Evolutionary conservation across 2,113 vertebrate species (phyloP), one percentile per base, ranked within the genome.

Genomic region (Sinocyclocheilus anshuiensis): DNA sequence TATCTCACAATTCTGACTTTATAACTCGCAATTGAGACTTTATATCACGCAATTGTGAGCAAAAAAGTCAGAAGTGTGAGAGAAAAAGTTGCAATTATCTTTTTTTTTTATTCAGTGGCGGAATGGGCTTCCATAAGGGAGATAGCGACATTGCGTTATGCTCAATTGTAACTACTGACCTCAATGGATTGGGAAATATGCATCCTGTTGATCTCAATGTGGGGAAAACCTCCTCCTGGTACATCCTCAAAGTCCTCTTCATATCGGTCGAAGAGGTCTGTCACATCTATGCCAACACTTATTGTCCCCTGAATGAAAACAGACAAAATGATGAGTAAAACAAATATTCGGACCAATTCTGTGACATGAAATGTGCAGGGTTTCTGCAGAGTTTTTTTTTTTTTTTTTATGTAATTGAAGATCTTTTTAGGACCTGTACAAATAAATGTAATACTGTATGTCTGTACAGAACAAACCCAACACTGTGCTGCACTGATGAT

Each of bases 151-250:
- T 48, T 45, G 12, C 6, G 3, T 45, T 29, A 36, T 59, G n/a
- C 71, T 48, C 39, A n/a, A 33, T 53, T 39, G 78, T 15, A 50
- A 24, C 71, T 69, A 16, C 88, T 53, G 89, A 99, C 98, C 96
- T 99, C 98, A 2, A 99, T 98, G 82, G 98, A 99, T 92, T 99
- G 98, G 6, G 98, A 99, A 88, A 99, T 99, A 94, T 98, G 97
- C 98, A 99, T 99, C 90, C 96, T 97, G 94, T 97, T 99, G 77
- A 99, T 99, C 93, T 99, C 98, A 26, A 99, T 96, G 87, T 97
- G 97, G 5, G 98, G 98, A 86, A 99, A 97, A 78, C 96, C 94
- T 86, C 96, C 96, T 71, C 96, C 96, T 0, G 97, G 95, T 80
- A 95, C 93, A 33, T 98, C 98, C 90, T 99, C 98, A 6, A 97